phyloP scores from a whole-genome alignment of 2,113 vertebrate genomes.

The Phainopepla nitens region DNA sequence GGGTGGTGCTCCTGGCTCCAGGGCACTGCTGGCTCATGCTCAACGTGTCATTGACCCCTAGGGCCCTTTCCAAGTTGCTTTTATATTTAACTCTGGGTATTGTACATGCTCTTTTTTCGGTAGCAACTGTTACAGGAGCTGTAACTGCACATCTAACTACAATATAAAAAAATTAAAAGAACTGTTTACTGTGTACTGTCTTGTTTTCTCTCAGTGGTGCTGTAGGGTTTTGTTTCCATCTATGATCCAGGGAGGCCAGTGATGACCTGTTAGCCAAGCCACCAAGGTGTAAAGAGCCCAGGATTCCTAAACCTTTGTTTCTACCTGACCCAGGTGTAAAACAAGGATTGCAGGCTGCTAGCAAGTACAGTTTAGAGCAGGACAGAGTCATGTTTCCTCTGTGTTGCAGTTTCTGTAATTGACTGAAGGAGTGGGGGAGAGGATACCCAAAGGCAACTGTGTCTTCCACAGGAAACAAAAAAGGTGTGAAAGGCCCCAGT shows the following conservation, averaged over 20 bases:
- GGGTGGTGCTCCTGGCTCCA: not conserved
- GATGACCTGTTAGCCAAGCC: fast-evolving
- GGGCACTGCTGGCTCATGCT: not conserved
- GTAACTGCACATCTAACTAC: slow-evolving; percentile 33
- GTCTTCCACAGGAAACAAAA: not conserved
- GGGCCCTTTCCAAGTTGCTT: slow-evolving; percentile 36
- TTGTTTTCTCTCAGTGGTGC: not conserved
- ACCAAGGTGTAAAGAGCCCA: fast-evolving
- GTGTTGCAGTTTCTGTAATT: not conserved
- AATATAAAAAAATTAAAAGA: slow-evolving; percentile 55
- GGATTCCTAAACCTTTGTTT: not conserved
- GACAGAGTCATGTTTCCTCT: not conserved
- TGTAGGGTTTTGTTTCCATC: not conserved
- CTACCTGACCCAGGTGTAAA: not conserved
- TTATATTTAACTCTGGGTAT: slow-evolving; percentile 39
- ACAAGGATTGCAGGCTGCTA: no score
- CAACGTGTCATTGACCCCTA: not conserved
- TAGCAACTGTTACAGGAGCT: slow-evolving; percentile 60
- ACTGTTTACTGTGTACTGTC: not conserved
- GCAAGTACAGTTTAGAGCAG: not conserved
- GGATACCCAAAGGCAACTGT: not conserved
- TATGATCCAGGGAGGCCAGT: fast-evolving
- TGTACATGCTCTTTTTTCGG: slow-evolving; percentile 57
- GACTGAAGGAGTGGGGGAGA: not conserved
- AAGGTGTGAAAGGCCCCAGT: not conserved